These are phyloP conservation scores for Megaptera novaeangliae DNA, from an alignment of 2,113 vertebrate species.

Conservation along the genomic window DNA sequence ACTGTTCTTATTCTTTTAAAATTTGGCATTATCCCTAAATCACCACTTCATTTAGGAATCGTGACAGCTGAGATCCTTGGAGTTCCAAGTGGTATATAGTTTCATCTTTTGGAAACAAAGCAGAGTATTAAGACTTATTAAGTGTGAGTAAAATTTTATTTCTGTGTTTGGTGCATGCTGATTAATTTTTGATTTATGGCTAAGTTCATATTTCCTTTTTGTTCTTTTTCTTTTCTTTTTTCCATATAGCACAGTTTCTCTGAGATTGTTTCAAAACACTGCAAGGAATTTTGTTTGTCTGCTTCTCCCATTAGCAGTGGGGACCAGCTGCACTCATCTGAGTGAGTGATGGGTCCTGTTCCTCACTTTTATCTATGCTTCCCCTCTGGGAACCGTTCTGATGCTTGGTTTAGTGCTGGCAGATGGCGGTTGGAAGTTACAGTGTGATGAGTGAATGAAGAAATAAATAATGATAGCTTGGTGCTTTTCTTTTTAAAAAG, in stretches of 20 bases:
- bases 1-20: not conserved
- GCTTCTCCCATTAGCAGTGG: not conserved
- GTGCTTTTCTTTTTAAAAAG: not conserved
- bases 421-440: not conserved
- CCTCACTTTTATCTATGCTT: not conserved
- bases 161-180: not conserved
- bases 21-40: not conserved
- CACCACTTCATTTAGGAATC: not conserved
- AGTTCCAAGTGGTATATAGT: not conserved
- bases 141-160: not conserved
- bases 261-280: not conserved
- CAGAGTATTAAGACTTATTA: not conserved
- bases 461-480: no score
- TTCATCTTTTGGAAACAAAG: not conserved
- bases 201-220: not conserved
- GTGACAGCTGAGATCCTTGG: not conserved
- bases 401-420: not conserved
- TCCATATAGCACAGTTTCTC: not conserved
- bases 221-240: not conserved
- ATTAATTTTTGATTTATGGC: slow-evolving; percentile 13
- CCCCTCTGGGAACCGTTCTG: not conserved
- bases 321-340: no score
- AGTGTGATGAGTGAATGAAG: not conserved
- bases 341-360: rapidly evolving
- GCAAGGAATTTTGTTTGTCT: not conserved